Conservation (phyloP, 1,140 invertebrate genomes). For the Drosophila tsacasi region DNA sequence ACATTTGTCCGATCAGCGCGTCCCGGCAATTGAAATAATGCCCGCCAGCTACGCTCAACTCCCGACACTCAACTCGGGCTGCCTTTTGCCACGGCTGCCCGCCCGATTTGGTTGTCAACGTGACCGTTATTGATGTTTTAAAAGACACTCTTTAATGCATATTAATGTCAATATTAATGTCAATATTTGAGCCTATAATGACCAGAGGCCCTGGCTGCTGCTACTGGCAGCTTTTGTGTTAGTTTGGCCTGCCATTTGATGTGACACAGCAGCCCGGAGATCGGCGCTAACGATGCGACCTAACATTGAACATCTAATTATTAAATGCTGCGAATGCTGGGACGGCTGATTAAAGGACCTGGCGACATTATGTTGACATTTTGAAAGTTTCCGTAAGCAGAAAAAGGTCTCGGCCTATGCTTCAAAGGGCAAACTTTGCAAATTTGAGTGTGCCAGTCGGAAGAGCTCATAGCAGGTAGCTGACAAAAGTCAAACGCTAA, state of each 20-base stretch:
- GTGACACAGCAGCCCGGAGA: conserved; percentile 34
- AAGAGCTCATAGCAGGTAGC: conserved; percentile 5
- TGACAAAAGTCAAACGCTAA: conserved; percentile 81
- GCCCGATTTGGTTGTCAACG: conserved; percentile 52
- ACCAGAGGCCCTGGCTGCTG: conserved; percentile 49
- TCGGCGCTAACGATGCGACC: conserved; percentile 55
- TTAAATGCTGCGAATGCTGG: conserved; percentile 38
- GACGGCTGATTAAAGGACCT: conserved; percentile 72
- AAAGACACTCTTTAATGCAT: conserved; percentile 77
- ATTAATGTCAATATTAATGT: conserved; percentile 83
- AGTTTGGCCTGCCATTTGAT: conserved; percentile 61
- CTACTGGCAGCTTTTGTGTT: conserved; percentile 67
- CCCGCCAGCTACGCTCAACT: background rate
- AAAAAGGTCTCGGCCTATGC: conserved; percentile 19
- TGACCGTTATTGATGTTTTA: conserved; percentile 73
- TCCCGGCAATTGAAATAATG: conserved; percentile 58
- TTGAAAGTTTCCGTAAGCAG: conserved; percentile 59
- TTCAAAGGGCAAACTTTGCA: conserved; percentile 67
- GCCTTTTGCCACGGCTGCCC: background rate
- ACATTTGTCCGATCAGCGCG: conserved; percentile 50
- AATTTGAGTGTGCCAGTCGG: conserved; percentile 8
- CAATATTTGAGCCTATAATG: conserved; percentile 80
- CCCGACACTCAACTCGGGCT: background rate
- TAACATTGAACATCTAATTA: conserved; percentile 76
- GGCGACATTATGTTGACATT: conserved; percentile 76